Evolutionary conservation across 2,113 vertebrate species (phyloP).

Genomic region (Psephotus haematonotus): DNA sequence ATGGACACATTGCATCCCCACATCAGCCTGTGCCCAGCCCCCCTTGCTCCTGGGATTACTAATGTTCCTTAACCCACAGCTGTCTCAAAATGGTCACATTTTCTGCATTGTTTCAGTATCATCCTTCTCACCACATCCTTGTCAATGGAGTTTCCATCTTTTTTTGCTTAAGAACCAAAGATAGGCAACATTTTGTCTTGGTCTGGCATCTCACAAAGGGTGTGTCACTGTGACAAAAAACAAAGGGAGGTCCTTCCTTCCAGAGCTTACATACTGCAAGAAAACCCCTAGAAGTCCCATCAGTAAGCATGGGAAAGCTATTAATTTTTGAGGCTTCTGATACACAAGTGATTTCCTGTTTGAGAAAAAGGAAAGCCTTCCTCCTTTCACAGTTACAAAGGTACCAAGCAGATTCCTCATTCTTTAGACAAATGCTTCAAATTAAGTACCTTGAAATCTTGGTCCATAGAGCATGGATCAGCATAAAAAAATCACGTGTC

Average conservation of each 20-base stretch:
- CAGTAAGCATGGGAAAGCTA: not conserved
- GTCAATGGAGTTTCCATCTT: not conserved
- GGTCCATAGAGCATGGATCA: not conserved
- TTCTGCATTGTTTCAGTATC: conserved; percentile 23
- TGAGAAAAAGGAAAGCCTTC: not conserved
- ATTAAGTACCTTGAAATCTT: not conserved
- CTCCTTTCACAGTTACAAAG: not conserved
- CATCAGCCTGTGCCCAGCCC: not conserved
- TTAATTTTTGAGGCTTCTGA: not conserved
- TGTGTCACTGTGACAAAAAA: not conserved
- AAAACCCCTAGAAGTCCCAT: not conserved
- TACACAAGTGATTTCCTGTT: not conserved
- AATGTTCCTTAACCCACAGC: conserved; percentile 15
- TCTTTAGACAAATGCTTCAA: not conserved
- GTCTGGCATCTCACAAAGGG: not conserved
- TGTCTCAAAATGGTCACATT: not conserved
- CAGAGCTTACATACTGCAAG: not conserved
- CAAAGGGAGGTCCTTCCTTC: not conserved
- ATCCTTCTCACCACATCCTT: conserved; percentile 1
- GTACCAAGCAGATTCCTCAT: not conserved
- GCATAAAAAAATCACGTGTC: accelerated
- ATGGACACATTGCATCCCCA: not conserved
- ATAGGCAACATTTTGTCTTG: not conserved
- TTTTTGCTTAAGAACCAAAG: not conserved
- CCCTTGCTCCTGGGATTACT: not conserved